Evolutionary conservation across 2,888 invertebrate genomes (phyloP), one percentile per base, ranked within the genome.

Genomic region (Patella ulyssiponensis): DNA sequence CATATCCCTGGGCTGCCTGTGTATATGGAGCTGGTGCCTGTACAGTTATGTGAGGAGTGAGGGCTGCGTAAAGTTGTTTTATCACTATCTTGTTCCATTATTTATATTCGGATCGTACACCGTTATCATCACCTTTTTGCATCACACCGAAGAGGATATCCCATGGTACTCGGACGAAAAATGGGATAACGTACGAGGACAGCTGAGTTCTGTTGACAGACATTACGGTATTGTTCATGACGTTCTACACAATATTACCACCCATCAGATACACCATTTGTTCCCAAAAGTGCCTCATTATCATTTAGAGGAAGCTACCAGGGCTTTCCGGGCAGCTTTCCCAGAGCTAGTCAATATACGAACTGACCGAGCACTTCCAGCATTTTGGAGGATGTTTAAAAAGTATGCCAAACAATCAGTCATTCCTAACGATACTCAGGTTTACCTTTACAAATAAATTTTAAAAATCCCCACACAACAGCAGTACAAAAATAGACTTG

Each of bases 261-360:
- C 86, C 1, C 86, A 87, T 78, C 89, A 90, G 81, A 86, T 89
- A 76, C 89, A 89, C 78, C 89, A 89, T 79, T 83, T 89, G 75
- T 89, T 88, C 81, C 81, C 88, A 11, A 85, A 83, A 76, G 86
- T 90, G 53, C 89, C 89, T 0, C 89, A 90, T 76, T 90, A 90
- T 81, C 84, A 88, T 73, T 82, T 89, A 70, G 88, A 89, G 73
- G 88, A 86, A 74, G 88, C 89, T 4, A 89, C 89, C 0, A 54
- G 23, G 7, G 82, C 85, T 77, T 89, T 89, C 86, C 82, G 88
- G 51, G 77, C 83, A 51, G 80, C 82, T 33, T 88, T 86, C 73
- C 88, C 88, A 9, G 75, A 85, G 17, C 84, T 89, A 27, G 86
- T 83, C 53, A 80, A 87, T n/a, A 74, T 78, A 15, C 85, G 86